These are phyloP conservation scores for Salvelinus namaycush DNA, from an alignment of 2,113 vertebrate genomes.

Conservation along the genomic window DNA sequence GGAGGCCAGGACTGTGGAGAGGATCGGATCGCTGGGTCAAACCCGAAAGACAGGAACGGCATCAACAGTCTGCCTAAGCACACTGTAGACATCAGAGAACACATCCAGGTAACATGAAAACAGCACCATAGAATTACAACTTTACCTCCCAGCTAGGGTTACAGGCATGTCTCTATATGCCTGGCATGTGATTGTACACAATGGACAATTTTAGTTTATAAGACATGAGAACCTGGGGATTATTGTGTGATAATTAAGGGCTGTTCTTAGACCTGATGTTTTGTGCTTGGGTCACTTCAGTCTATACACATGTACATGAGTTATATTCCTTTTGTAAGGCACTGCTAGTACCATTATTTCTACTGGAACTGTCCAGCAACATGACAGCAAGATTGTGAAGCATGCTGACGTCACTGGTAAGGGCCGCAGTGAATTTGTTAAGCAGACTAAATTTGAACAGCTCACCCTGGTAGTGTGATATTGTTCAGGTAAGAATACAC, in stretches of 20 bases:
- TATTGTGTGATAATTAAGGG: no score
- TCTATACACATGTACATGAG: conserved; percentile 79
- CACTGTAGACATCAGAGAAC: conserved; percentile 87
- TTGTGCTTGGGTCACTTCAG: conserved; percentile 60
- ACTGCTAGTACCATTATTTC: no score
- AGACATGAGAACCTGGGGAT: no score
- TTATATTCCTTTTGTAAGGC: no score
- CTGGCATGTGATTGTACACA: no score
- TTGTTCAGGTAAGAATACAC: conserved; percentile 80
- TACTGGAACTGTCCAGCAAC: conserved; percentile 67
- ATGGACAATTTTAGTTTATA: no score
- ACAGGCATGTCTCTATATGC: no score
- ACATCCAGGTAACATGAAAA: conserved; percentile 79
- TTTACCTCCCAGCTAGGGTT: background rate
- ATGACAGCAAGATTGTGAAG: conserved; percentile 86
- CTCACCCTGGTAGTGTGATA: conserved; percentile 90
- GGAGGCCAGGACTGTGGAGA: conserved; percentile 87
- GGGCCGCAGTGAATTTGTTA: conserved; percentile 86
- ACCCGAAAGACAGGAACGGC: conserved; percentile 74
- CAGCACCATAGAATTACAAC: no score
- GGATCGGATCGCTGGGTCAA: conserved; percentile 63
- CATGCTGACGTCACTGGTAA: conserved; percentile 81
- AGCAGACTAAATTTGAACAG: conserved; percentile 91
- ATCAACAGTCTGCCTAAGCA: conserved; percentile 91
- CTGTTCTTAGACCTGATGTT: background rate